Evolutionary conservation across 2,888 invertebrate species (phyloP).

Genomic region (Darwinula stevensoni): DNA sequence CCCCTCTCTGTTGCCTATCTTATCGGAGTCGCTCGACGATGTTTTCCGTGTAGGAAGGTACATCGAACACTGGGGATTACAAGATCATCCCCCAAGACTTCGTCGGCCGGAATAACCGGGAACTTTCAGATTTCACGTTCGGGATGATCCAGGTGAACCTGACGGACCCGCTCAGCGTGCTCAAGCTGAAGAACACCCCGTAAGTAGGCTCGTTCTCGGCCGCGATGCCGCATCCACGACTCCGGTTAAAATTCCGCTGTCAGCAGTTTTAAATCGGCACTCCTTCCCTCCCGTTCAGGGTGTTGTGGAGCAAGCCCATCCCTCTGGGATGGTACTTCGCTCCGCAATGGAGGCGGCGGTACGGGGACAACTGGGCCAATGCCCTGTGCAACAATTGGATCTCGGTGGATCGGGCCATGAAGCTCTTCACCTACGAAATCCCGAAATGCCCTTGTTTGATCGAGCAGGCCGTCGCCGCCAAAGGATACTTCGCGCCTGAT

Average conservation of each 20-base stretch:
- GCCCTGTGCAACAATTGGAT: constrained; percentile 71
- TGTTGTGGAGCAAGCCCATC: constrained; percentile 69
- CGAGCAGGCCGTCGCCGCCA: constrained; percentile 64
- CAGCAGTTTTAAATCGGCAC: no score
- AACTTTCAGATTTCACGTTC: constrained; percentile 42
- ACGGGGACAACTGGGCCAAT: constrained; percentile 53
- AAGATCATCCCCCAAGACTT: constrained; percentile 40
- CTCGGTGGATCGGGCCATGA: constrained; percentile 41
- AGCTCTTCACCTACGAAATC: constrained; percentile 48
- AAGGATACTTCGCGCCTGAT: constrained; percentile 72
- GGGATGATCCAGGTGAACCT: constrained; percentile 65
- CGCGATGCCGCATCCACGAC: no score
- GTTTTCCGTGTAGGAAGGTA: constrained; percentile 15
- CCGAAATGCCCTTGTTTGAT: constrained; percentile 60
- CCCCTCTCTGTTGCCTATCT: neutral
- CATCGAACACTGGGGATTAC: constrained; percentile 35
- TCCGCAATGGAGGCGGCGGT: constrained; percentile 51
- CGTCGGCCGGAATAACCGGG: constrained; percentile 26
- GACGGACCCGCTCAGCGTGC: constrained; percentile 37
- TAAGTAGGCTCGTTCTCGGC: constrained; percentile 22
- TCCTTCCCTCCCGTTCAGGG: constrained; percentile 18
- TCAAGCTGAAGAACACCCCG: constrained; percentile 35
- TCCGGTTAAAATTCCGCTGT: no score
- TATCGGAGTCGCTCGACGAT: neutral
- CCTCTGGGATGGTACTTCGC: constrained; percentile 78